Base-by-base conservation (phyloP, 2,888 invertebrate species). In the Listrodromus nycthemerus region DNA sequence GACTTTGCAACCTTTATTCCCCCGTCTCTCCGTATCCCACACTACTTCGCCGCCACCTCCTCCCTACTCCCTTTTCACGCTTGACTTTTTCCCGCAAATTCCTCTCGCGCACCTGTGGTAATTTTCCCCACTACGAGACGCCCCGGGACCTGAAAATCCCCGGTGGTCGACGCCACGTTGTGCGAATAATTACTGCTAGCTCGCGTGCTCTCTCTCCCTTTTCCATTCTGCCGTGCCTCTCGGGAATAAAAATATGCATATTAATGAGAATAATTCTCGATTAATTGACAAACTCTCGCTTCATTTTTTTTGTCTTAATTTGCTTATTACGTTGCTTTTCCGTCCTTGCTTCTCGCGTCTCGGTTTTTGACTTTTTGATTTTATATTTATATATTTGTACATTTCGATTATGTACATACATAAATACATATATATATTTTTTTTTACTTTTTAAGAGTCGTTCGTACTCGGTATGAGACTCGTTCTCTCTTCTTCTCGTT, bases 231-330 rank as follows among this genome's bases (percentile, higher is more conserved):
- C 30, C 70, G 8, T 4, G 41, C 7, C 58, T 55, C 67, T 41
- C 65, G 70, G 65, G 55, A 84, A 84, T 84, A 81, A 84, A 84
- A 84, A 84, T 81, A 81, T 79, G 84, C 75, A 84, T 81, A 78
- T 84, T 84, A 84, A 83, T 83, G 65, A 83, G 79, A 79, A 83
- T 83, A 83, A 83, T 79, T 83, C 75, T 65, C 65, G 75, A 79
- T 79, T 83, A 79, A 83, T 83, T 75, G 82, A 79, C 79, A 79
- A 58, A 74, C 65, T 63, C 50, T 48, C 55, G 24, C 37, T 63
- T 21, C 50, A 37, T 61, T 71, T 79, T 77, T 66, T 52, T 41
- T 70, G 69, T 37, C 50, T 50, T 21, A 41, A 52, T 24, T 67
- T 61, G 16, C 61, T 77, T 52, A 61, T 50, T 69, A 37, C 21